These are phyloP conservation scores for Nycticebus coucang DNA, from an alignment of 2,113 vertebrate species.

Conservation along the genomic window DNA sequence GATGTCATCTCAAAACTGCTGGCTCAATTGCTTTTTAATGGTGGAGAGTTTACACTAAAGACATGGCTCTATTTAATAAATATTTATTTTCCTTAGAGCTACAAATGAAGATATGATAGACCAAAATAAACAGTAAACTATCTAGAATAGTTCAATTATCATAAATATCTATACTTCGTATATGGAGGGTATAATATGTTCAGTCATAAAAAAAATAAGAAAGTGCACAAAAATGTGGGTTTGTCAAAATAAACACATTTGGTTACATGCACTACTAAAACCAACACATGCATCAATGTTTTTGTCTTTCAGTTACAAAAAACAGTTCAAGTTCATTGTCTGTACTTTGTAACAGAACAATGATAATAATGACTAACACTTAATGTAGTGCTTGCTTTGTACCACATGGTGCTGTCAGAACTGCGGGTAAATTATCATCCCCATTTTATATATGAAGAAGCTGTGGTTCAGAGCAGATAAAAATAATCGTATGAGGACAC, in stretches of 20 bases:
- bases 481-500: too few species aligned
- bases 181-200: background rate
- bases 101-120: background rate
- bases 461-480: background rate
- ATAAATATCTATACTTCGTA: background rate
- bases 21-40: background rate
- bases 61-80: background rate
- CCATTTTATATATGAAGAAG: background rate
- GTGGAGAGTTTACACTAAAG: background rate
- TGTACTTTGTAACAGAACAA: background rate
- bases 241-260: background rate
- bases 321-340: background rate
- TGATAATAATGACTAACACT: background rate
- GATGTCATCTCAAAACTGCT: background rate
- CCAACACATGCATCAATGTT: background rate
- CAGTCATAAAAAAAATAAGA: background rate
- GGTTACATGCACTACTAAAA: too few species aligned
- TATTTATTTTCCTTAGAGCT: background rate
- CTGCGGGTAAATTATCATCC: background rate
- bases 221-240: background rate
- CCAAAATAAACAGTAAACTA: background rate
- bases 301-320: background rate
- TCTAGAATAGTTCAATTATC: background rate
- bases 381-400: accelerated
- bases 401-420: too few species aligned